A percentile compares a stretch with the other conserved stretches of the same genome.
Conservation (phyloP, 1,140 invertebrate genomes). For the Lucilia sericata region DNA sequence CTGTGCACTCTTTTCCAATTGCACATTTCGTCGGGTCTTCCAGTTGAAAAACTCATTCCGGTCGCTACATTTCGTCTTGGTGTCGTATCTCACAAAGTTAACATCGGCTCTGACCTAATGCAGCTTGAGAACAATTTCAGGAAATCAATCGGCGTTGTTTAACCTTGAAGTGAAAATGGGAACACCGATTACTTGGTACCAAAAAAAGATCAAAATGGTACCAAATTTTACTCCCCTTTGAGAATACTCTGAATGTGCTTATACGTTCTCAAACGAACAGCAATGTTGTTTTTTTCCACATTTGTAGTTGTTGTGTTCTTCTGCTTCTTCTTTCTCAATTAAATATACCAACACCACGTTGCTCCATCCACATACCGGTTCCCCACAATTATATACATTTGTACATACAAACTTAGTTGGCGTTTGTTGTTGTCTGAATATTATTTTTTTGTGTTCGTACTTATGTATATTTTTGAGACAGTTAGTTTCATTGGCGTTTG, state of each 20-base stretch:
- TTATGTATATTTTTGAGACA: neutral
- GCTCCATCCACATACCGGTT: conserved; percentile 30
- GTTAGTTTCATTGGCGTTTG: conserved; percentile 2
- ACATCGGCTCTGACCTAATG: no score
- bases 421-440: neutral
- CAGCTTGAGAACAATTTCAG: no score
- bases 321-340: conserved; percentile 27
- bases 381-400: neutral
- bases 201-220: no score
- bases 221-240: no score
- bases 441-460: neutral
- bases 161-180: no score
- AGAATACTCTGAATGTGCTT: neutral
- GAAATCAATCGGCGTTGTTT: no score
- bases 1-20: no score
- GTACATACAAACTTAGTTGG: neutral
- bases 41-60: no score
- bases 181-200: no score
- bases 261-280: neutral
- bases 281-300: neutral
- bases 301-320: neutral
- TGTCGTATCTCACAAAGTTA: no score
- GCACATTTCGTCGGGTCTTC: no score
- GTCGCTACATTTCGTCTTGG: no score
- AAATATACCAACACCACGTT: conserved; percentile 26